Base-by-base conservation (phyloP, 2,113 vertebrate species). In the Fregetta grallaria region DNA sequence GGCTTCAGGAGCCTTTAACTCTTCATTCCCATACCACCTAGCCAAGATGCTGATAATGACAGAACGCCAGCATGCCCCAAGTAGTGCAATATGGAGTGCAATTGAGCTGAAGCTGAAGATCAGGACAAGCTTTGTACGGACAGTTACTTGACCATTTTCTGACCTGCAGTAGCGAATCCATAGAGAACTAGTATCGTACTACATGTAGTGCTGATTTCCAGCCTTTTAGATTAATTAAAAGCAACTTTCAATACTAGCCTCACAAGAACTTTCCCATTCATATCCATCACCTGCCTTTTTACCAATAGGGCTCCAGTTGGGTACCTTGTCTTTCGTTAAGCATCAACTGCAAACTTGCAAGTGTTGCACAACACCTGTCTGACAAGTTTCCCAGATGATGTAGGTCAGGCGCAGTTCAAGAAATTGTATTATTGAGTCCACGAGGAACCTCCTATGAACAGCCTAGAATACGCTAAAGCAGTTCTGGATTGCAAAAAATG, bases 351-450 rank as follows among this genome's bases (percentile, higher is more conserved):
- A 88, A 38, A 56, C 42, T 9, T 21, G 1, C 36, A 61, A 66
- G 25, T 25, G 13, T 88, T 96, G 92, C 9, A 2, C 84, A 96
- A 94, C 30, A 96, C 74, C 70, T 32, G 70, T 6, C 72, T 3
- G 7, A 77, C 83, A 56, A 72, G 74, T 45, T 93, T 80, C 84
- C 84, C 44, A 58, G 34, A 56, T 42, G 74, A 95, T 49, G 84
- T 72, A 72, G 84, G 90, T 87, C 91, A 96, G 81, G 66, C 7
- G 79, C 77, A 82, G 77, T 82, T 90, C 87, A 94, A 76, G 84
- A 94, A 84, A 71, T 45, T 15, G 26, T 34, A 42, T 19, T 66
- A 3, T 0, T 71, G 34, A 76, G 25, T 13, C 66, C 62, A 10
- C 0, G 2, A 85, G 50, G 70, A 75, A 76, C 20, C 49, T 74